Percentiles rank a stretch among this genome's conserved stretches.
These are phyloP conservation scores for Allobates femoralis DNA, from an alignment of 2,797 vertebrate genomes.

Conservation along the genomic window DNA sequence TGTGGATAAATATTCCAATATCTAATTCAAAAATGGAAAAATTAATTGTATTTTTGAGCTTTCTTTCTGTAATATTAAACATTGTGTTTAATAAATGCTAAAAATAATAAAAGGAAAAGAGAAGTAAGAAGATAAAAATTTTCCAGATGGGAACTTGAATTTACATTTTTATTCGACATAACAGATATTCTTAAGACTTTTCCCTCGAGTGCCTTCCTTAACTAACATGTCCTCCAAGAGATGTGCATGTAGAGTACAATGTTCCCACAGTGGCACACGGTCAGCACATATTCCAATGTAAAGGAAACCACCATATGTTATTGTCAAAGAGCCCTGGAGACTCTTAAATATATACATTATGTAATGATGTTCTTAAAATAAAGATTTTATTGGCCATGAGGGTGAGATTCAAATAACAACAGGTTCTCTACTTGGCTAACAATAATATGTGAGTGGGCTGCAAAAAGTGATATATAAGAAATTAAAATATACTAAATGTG, in stretches of 20 bases:
- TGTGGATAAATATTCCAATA: neutral
- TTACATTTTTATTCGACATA: neutral
- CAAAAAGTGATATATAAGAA: too few relatives aligned
- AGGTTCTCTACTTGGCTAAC: too few relatives aligned
- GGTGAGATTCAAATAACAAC: too few relatives aligned
- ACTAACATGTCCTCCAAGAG: neutral
- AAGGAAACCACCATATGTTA: neutral
- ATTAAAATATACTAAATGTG: too few relatives aligned
- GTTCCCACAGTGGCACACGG: neutral
- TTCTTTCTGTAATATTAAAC: neutral
- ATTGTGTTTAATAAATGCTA: neutral
- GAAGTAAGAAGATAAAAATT: neutral
- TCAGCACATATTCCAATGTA: slow-evolving; percentile 1
- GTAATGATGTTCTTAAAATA: neutral
- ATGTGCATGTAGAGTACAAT: neutral
- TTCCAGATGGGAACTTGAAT: slow-evolving; percentile 14
- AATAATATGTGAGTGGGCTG: too few relatives aligned
- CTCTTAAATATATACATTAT: slow-evolving; percentile 14
- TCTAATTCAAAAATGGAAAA: neutral
- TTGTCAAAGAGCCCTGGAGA: neutral
- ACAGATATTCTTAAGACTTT: neutral
- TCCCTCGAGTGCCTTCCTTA: neutral
- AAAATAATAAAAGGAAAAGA: neutral
- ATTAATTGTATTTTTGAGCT: neutral
- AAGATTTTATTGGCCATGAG: neutral